Conservation (phyloP, 2,113 vertebrate genomes). For the Cebus imitator region DNA sequence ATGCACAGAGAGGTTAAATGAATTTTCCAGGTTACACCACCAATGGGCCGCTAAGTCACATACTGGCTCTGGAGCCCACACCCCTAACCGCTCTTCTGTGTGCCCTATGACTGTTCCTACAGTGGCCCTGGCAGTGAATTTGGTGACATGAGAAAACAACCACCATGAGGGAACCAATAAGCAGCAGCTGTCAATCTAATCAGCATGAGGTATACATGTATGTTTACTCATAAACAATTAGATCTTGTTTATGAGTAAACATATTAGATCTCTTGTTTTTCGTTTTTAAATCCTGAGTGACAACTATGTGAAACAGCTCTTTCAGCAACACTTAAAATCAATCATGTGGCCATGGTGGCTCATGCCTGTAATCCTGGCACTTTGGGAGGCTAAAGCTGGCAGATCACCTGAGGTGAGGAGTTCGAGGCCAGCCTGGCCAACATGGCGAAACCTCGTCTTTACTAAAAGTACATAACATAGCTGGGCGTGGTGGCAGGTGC, state of each 20-base stretch:
- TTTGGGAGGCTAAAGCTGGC: too few relatives aligned
- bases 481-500: too few relatives aligned
- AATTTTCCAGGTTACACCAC: not conserved
- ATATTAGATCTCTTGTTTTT: not conserved
- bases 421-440: too few relatives aligned
- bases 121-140: not conserved
- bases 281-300: not conserved
- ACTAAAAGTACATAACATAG: too few relatives aligned
- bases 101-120: not conserved
- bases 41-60: not conserved
- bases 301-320: not conserved
- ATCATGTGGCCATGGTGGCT: not conserved
- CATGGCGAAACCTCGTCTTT: too few relatives aligned
- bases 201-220: not conserved
- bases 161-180: not conserved
- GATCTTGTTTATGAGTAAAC: not conserved
- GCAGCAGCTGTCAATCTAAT: not conserved
- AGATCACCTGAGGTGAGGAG: too few relatives aligned
- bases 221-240: not conserved
- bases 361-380: too few relatives aligned
- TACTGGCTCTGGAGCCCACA: not conserved
- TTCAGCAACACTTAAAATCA: constrained; percentile 17
- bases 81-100: not conserved
- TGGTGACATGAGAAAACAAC: not conserved
- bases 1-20: not conserved